phyloP scores from a whole-genome alignment of 2,113 vertebrate genomes.

The Micronycteris hirsuta region DNA sequence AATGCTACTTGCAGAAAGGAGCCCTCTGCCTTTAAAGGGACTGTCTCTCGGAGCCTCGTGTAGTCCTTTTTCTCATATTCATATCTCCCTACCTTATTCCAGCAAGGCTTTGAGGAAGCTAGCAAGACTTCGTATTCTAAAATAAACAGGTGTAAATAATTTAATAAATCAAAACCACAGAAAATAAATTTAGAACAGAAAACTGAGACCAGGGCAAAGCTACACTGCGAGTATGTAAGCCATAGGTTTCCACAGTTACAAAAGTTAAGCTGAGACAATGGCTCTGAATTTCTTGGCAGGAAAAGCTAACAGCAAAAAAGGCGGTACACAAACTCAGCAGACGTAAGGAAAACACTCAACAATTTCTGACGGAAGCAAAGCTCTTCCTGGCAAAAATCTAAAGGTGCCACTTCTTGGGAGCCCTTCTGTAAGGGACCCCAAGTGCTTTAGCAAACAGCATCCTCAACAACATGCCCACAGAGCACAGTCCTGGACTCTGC shows the following conservation, averaged over 20 bases:
- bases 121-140: neutral
- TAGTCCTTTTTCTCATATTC: neutral
- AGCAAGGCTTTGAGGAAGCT: neutral
- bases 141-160: slow-evolving; percentile 47
- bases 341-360: neutral
- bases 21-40: neutral
- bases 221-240: neutral
- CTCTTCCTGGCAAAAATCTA: neutral
- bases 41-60: neutral
- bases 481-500: neutral
- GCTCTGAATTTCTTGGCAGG: neutral
- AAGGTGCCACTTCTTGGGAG: neutral
- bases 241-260: neutral
- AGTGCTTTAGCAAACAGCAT: neutral
- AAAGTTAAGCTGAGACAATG: neutral
- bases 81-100: neutral
- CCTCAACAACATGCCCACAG: neutral
- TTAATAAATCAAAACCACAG: slow-evolving; percentile 24
- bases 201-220: slow-evolving; percentile 7
- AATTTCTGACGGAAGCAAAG: neutral
- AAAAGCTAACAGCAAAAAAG: neutral
- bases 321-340: neutral
- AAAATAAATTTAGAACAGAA: slow-evolving; percentile 25
- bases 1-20: neutral
- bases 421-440: neutral